phyloP scores from a whole-genome alignment of 2,888 invertebrate genomes.

The Hymenopus coronatus region DNA sequence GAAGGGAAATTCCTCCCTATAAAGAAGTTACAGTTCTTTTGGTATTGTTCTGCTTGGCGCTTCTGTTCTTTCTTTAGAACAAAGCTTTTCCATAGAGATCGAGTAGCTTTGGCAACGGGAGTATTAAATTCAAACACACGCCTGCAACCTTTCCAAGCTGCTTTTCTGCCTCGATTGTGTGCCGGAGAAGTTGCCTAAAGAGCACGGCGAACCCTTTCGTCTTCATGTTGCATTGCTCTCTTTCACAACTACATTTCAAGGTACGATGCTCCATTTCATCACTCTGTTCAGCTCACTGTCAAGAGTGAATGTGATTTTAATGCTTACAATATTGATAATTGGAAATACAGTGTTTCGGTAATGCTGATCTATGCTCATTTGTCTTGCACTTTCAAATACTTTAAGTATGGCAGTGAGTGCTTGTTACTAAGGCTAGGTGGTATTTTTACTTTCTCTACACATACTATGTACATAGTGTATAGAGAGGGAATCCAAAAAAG shows the following conservation, averaged over 20 bases:
- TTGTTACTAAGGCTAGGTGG: too few relatives aligned
- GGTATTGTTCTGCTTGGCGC: background rate
- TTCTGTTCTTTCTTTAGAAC: background rate
- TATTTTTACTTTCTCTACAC: too few relatives aligned
- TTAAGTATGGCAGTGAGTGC: too few relatives aligned
- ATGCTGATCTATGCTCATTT: too few relatives aligned
- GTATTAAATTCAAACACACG: background rate
- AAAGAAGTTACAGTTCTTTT: background rate
- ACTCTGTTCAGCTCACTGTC: background rate
- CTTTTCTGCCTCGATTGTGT: background rate
- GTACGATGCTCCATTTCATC: background rate
- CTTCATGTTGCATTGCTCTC: too few relatives aligned
- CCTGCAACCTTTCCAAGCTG: background rate
- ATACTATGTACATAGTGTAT: too few relatives aligned
- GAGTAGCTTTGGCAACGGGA: background rate
- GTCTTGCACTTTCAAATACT: too few relatives aligned
- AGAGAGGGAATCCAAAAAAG: too few relatives aligned
- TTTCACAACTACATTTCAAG: background rate
- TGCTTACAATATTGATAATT: too few relatives aligned
- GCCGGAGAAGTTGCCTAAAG: background rate
- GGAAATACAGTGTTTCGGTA: too few relatives aligned
- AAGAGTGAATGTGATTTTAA: too few relatives aligned
- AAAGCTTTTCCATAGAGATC: background rate
- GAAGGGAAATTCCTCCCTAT: background rate
- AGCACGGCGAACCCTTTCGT: background rate